phyloP scores from a whole-genome alignment of 2,888 invertebrate genomes.

The Caenorhabditis sp. region DNA sequence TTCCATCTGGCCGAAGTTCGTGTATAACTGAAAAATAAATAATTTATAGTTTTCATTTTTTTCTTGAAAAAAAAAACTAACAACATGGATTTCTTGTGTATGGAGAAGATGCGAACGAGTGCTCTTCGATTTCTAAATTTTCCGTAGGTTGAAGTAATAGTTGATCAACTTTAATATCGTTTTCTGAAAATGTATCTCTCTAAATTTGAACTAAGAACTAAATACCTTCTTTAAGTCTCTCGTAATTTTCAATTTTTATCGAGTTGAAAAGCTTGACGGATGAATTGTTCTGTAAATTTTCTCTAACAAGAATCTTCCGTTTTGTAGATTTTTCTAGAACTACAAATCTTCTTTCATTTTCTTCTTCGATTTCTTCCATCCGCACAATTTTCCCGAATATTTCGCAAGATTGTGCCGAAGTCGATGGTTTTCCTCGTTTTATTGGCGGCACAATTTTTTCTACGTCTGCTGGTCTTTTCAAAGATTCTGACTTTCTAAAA shows the following conservation, averaged over 20 bases:
- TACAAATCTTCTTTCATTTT: background rate
- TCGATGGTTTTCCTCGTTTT: background rate
- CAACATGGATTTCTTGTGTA: background rate
- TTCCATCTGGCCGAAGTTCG: background rate
- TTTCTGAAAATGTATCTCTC: background rate
- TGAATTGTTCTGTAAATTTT: background rate
- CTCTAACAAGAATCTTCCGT: background rate
- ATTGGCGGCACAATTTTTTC: background rate
- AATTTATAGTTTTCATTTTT: background rate
- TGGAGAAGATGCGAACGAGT: background rate
- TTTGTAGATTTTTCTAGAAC: background rate
- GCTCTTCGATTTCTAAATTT: background rate
- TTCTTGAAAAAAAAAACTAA: background rate
- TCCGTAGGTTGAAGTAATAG: background rate
- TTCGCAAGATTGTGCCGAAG: background rate
- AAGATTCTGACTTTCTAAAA: background rate
- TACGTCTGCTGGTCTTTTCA: background rate
- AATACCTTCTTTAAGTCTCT: background rate
- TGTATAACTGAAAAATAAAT: slow-evolving; percentile 5
- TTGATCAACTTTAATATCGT: background rate
- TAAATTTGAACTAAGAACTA: too few relatives aligned
- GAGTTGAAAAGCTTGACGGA: background rate
- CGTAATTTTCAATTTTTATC: background rate
- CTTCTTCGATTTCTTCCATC: background rate
- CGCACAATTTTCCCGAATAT: background rate